A percentile compares a stretch with the other conserved stretches of the same genome.
These are phyloP conservation scores for Agonopterix alstromeriana DNA, from an alignment of 2,888 invertebrate species.

Conservation along the genomic window DNA sequence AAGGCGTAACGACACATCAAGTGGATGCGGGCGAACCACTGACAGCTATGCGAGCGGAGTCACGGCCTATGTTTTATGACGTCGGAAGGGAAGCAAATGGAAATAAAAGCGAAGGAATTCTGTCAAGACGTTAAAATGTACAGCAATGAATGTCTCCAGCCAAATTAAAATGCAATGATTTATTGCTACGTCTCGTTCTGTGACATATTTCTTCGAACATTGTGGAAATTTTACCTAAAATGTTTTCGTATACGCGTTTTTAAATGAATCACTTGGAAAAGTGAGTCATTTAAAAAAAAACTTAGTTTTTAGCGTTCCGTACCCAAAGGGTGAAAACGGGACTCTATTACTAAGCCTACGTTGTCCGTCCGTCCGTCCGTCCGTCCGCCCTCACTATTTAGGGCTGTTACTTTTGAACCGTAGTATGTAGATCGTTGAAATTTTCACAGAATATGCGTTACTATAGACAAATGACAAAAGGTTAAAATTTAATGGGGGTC, in stretches of 20 bases:
- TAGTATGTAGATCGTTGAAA: too few relatives aligned
- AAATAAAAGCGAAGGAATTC: conserved; percentile 45
- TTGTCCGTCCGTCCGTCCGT: too few relatives aligned
- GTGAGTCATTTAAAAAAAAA: background rate
- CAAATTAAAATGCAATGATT: conserved; percentile 59
- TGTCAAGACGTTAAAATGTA: conserved; percentile 42
- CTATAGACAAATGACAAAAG: too few relatives aligned
- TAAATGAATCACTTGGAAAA: background rate
- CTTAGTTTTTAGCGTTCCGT: too few relatives aligned
- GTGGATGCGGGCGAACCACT: conserved; percentile 23
- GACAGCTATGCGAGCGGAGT: conserved; percentile 32
- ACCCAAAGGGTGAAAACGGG: too few relatives aligned
- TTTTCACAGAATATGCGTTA: too few relatives aligned
- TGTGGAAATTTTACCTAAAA: background rate
- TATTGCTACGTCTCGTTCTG: conserved; percentile 30
- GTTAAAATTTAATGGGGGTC: too few relatives aligned
- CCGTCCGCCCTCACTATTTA: too few relatives aligned
- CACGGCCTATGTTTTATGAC: conserved; percentile 50
- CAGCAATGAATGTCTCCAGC: conserved; percentile 41
- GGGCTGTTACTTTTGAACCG: too few relatives aligned
- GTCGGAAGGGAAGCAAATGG: conserved; percentile 32
- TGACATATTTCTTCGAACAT: conserved; percentile 14
- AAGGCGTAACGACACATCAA: conserved; percentile 17
- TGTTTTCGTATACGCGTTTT: background rate
- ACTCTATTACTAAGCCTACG: too few relatives aligned